Evolutionary conservation across 2,888 invertebrate species (phyloP).

Genomic region (Melieria omissa): DNA sequence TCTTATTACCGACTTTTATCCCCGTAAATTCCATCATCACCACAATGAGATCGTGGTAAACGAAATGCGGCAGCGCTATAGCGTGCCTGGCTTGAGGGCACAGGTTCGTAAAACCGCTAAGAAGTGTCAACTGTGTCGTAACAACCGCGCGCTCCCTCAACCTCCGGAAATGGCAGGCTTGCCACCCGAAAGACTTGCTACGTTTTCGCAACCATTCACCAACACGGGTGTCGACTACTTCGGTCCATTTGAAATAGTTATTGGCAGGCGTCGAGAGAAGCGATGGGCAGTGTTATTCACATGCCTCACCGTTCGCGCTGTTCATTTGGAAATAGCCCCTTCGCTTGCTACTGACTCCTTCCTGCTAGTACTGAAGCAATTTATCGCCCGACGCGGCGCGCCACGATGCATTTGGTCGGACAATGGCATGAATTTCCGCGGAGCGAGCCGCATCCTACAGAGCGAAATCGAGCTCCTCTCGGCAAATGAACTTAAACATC

Average conservation of each 20-base stretch:
- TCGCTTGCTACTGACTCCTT: constrained; percentile 38
- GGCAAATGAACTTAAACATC: too few species aligned
- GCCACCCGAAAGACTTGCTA: too few species aligned
- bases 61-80: constrained; percentile 11
- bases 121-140: constrained; percentile 1
- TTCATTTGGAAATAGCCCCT: constrained; percentile 44
- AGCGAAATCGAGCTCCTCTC: too few species aligned
- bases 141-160: constrained; percentile 7
- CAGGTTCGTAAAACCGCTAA: background rate
- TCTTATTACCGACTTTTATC: constrained; percentile 7
- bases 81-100: background rate
- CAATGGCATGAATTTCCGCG: constrained; percentile 42
- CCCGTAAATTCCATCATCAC: constrained; percentile 1
- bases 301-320: constrained; percentile 41
- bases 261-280: constrained; percentile 43
- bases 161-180: constrained; percentile 25
- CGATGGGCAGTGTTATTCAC: constrained; percentile 45
- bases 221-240: constrained; percentile 45
- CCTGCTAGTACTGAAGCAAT: constrained; percentile 32
- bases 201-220: too few species aligned
- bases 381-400: constrained; percentile 32
- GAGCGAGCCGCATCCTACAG: background rate
- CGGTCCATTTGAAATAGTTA: constrained; percentile 38
- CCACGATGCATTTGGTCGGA: constrained; percentile 34
- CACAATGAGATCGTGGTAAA: constrained; percentile 8